Conservation (phyloP, 1,140 invertebrate species). For the Gryon sp. region DNA sequence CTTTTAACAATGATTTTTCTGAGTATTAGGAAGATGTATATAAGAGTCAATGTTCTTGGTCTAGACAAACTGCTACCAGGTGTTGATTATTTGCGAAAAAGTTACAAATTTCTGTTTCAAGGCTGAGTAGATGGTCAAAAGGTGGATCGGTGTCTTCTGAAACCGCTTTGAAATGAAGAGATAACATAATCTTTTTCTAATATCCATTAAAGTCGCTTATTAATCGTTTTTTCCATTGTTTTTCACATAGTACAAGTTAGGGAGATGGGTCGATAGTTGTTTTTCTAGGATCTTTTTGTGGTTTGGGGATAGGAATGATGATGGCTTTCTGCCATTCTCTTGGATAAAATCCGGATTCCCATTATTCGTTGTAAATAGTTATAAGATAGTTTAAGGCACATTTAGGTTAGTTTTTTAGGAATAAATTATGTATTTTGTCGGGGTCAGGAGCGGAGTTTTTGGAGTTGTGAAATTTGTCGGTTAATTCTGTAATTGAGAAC, state of each 20-base stretch:
- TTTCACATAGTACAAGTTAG: conserved; percentile 69
- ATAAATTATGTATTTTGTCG: conserved; percentile 17
- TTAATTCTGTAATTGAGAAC: background rate
- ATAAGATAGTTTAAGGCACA: background rate
- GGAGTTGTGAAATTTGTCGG: background rate
- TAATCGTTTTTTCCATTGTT: conserved; percentile 65
- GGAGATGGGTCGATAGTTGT: conserved; percentile 68
- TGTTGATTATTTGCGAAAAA: conserved; percentile 60
- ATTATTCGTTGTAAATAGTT: background rate
- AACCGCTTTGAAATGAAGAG: conserved; percentile 41
- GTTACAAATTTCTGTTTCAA: conserved; percentile 56
- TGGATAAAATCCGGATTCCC: conserved; percentile 45
- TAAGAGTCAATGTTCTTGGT: no score
- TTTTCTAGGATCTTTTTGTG: conserved; percentile 18
- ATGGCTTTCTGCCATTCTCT: conserved; percentile 68
- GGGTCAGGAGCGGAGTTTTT: conserved; percentile 30
- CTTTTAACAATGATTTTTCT: no score
- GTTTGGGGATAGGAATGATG: conserved; percentile 70
- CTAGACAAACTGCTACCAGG: conserved; percentile 57
- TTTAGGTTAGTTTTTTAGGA: conserved; percentile 18
- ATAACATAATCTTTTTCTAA: conserved; percentile 58
- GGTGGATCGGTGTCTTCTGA: conserved; percentile 63
- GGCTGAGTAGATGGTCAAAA: conserved; percentile 42
- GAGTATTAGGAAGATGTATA: no score
- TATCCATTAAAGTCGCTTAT: conserved; percentile 39